Percentiles rank a stretch among this genome's conserved stretches.
These are phyloP conservation scores for Pyrrhosoma nymphula DNA, from an alignment of 2,888 invertebrate species.

Conservation along the genomic window DNA sequence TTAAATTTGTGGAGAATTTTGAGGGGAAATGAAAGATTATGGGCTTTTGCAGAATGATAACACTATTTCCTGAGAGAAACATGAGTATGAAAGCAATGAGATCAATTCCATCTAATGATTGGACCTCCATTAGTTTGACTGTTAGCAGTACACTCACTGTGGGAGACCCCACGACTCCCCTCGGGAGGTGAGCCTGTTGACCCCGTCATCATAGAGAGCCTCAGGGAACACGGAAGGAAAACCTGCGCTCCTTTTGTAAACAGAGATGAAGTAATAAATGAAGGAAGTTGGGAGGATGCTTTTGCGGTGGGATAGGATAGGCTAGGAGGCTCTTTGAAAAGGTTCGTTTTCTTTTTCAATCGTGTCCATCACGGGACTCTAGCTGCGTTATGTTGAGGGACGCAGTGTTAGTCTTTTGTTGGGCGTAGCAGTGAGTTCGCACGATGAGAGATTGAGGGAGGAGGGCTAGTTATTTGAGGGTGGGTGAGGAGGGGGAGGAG, in stretches of 20 bases:
- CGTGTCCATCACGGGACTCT: neutral
- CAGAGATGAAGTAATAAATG: neutral
- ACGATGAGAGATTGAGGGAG: neutral
- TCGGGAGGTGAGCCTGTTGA: too few species aligned
- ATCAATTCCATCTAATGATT: too few species aligned
- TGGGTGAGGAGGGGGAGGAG: neutral
- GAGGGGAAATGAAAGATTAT: too few species aligned
- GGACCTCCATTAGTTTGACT: too few species aligned
- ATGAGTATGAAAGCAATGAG: too few species aligned
- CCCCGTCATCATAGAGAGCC: too few species aligned
- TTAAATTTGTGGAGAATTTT: too few species aligned
- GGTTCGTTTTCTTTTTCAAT: neutral
- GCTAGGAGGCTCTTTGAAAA: neutral
- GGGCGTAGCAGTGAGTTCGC: neutral
- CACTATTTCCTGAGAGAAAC: too few species aligned
- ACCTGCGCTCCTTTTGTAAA: neutral
- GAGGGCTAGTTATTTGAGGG: neutral
- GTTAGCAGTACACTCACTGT: too few species aligned
- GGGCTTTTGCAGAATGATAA: too few species aligned
- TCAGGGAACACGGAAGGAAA: too few species aligned
- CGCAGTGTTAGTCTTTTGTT: neutral
- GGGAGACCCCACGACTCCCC: too few species aligned
- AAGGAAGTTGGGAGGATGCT: neutral
- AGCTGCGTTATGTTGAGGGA: neutral
- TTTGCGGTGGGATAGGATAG: neutral